Evolutionary conservation across 1,140 invertebrate species (phyloP).

Genomic region (Drosophila hydei): DNA sequence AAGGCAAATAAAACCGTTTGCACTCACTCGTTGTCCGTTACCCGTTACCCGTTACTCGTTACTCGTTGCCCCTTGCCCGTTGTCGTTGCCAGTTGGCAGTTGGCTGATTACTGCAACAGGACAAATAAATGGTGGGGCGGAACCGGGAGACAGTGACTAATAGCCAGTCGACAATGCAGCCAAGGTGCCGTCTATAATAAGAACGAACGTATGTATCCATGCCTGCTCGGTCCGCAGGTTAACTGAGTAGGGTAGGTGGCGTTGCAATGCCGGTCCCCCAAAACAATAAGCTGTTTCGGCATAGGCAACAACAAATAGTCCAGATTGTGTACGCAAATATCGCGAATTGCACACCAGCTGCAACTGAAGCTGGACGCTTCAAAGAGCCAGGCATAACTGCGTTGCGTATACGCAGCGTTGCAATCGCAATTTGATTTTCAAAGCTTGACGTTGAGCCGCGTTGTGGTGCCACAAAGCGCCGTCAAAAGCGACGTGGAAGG

Average conservation of each 20-base stretch:
- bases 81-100: conserved; percentile 30
- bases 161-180: conserved; percentile 38
- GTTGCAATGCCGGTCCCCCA: conserved; percentile 47
- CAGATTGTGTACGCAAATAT: conserved; percentile 74
- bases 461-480: conserved; percentile 13
- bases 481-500: conserved; percentile 45
- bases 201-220: conserved; percentile 59
- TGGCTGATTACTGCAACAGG: conserved; percentile 72
- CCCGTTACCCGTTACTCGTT: background rate
- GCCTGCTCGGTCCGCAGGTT: background rate
- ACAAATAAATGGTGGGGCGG: conserved; percentile 52
- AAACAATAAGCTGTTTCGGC: conserved; percentile 65
- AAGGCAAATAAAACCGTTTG: conserved; percentile 61
- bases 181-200: conserved; percentile 63
- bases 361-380: conserved; percentile 11
- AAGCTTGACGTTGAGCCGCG: conserved; percentile 46
- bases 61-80: conserved; percentile 20
- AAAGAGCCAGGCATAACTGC: conserved; percentile 46
- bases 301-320: conserved; percentile 57
- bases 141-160: conserved; percentile 59
- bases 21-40: conserved; percentile 27
- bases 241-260: background rate
- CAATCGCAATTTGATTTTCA: conserved; percentile 76
- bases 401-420: conserved; percentile 78
- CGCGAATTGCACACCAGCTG: conserved; percentile 53